These are phyloP conservation scores for Urocynchramus pylzowi DNA, from an alignment of 2,113 vertebrate genomes.

Conservation along the genomic window DNA sequence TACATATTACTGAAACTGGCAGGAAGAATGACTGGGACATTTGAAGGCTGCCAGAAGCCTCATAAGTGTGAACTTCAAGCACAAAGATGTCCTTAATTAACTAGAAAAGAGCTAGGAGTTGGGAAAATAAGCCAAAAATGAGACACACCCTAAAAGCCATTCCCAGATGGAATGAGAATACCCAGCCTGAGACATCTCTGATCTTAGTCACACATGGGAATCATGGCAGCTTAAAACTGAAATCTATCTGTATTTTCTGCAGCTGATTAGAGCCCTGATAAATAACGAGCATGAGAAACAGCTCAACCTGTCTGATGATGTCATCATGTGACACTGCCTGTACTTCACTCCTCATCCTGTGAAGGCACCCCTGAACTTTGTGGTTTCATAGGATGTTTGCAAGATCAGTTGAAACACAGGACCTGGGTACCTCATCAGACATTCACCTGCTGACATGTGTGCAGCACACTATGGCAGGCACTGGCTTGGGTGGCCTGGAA, in stretches of 20 bases:
- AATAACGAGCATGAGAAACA: constrained; percentile 30
- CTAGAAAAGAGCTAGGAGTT: constrained; percentile 18
- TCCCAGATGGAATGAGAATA: constrained; percentile 48
- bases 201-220: constrained; percentile 43
- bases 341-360: background rate
- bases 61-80: background rate
- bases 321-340: background rate
- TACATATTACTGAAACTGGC: background rate
- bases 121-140: constrained; percentile 28
- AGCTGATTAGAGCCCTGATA: constrained; percentile 20
- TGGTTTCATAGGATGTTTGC: background rate
- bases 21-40: background rate
- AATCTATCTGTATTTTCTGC: background rate
- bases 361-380: background rate
- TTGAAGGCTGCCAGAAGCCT: constrained; percentile 21
- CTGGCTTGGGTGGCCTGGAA: background rate
- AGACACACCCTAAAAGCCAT: constrained; percentile 45
- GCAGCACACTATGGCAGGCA: background rate
- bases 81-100: constrained; percentile 53
- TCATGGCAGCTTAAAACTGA: background rate
- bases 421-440: background rate
- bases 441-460: background rate
- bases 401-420: background rate
- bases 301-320: background rate
- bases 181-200: constrained; percentile 29